These are phyloP conservation scores for Tachyglossus aculeatus DNA, from an alignment of 2,797 vertebrate genomes.

Conservation along the genomic window DNA sequence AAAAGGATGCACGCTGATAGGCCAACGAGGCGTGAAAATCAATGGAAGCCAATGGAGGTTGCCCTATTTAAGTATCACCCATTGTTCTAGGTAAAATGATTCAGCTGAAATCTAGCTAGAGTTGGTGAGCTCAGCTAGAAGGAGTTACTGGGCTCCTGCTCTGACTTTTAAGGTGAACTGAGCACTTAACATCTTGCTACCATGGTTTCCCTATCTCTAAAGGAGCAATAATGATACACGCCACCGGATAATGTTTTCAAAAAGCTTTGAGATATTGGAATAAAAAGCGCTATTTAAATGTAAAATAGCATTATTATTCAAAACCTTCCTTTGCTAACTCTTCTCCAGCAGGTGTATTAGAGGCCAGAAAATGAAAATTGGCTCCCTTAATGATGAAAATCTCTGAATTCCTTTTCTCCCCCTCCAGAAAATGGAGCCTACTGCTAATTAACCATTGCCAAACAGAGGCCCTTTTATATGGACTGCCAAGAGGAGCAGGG, in stretches of 20 bases:
- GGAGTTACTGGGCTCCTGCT: neutral
- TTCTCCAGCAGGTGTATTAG: constrained; percentile 25
- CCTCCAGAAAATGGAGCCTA: neutral
- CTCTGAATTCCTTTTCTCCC: constrained; percentile 24
- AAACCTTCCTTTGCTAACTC: constrained; percentile 16
- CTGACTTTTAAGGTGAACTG: constrained; percentile 14
- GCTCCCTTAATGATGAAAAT: constrained; percentile 39
- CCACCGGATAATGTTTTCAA: constrained; percentile 2
- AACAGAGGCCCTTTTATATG: neutral
- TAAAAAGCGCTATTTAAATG: constrained; percentile 41
- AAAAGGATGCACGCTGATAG: too few species aligned
- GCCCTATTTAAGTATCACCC: too few species aligned
- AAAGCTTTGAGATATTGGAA: constrained; percentile 9
- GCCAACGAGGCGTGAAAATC: too few species aligned
- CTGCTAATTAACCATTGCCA: constrained; percentile 8
- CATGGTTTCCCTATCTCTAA: neutral
- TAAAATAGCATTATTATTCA: constrained; percentile 51
- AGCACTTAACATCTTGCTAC: constrained; percentile 6
- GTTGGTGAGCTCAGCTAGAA: too few species aligned
- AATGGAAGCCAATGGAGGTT: too few species aligned
- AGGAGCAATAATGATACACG: constrained; percentile 27
- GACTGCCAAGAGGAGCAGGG: neutral
- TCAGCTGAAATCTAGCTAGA: too few species aligned
- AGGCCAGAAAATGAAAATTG: constrained; percentile 29
- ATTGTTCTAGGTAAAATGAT: too few species aligned